Evolutionary conservation across 2,888 invertebrate species (phyloP).

Genomic region (Drosophila ustulata): DNA sequence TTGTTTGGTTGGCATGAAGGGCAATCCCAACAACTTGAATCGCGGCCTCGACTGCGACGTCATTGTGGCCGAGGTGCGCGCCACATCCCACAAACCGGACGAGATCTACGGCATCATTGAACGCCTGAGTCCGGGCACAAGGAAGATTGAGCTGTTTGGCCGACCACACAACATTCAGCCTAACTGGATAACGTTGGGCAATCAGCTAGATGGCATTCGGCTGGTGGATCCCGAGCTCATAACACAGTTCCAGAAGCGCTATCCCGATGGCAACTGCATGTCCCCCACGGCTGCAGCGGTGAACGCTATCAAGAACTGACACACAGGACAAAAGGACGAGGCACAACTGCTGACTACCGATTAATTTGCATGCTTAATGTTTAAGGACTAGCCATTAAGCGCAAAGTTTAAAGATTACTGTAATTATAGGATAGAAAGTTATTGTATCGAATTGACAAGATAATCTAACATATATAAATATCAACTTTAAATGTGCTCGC

Average conservation of each 20-base stretch:
- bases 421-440: slow-evolving; percentile 2
- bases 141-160: slow-evolving; percentile 98
- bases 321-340: background rate
- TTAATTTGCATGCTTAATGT: background rate
- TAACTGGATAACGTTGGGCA: slow-evolving; percentile 99
- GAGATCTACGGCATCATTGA: slow-evolving; percentile 99
- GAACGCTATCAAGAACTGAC: slow-evolving; percentile 62
- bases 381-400: slow-evolving; percentile 2
- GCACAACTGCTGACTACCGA: background rate
- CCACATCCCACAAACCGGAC: slow-evolving; percentile 99
- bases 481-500: background rate
- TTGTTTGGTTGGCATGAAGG: slow-evolving; percentile 98
- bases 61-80: slow-evolving; percentile 98
- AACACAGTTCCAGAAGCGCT: slow-evolving; percentile 94
- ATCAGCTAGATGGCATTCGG: slow-evolving; percentile 97
- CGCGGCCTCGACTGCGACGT: slow-evolving; percentile 98
- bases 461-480: background rate
- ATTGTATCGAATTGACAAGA: background rate
- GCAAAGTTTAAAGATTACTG: slow-evolving; percentile 19
- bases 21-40: slow-evolving; percentile 95
- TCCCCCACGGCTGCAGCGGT: slow-evolving; percentile 79
- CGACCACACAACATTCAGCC: slow-evolving; percentile 99
- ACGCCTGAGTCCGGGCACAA: slow-evolving; percentile 96
- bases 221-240: slow-evolving; percentile 96
- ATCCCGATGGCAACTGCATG: slow-evolving; percentile 92